A percentile compares a stretch with the other conserved stretches of the same genome.
These are phyloP conservation scores for Fulmarus glacialis DNA, from an alignment of 2,113 vertebrate species.

Conservation along the genomic window DNA sequence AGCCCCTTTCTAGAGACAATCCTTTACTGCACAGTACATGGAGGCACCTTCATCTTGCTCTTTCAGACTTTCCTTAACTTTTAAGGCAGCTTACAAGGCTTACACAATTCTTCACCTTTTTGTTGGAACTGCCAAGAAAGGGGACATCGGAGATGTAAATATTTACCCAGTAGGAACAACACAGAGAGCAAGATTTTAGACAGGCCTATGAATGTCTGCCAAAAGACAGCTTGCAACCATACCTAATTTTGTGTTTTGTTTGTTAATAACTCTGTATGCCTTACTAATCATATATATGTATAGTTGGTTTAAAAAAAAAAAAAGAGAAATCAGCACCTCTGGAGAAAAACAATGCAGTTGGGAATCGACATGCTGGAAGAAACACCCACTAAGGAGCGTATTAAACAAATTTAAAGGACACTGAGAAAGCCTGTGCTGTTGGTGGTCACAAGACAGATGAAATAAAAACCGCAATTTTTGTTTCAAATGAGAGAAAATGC, in stretches of 20 bases:
- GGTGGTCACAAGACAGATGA: background rate
- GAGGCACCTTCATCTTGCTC: background rate
- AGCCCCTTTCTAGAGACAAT: background rate
- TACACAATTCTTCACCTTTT: background rate
- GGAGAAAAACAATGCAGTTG: background rate
- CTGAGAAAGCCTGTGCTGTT: background rate
- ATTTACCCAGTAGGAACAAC: background rate
- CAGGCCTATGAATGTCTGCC: background rate
- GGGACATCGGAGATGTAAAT: background rate
- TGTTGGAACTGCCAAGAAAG: background rate
- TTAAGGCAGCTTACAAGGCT: background rate
- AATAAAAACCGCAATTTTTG: background rate
- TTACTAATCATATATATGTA: background rate
- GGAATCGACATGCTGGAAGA: background rate
- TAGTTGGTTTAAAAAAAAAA: background rate
- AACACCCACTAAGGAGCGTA: background rate
- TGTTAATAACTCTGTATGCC: background rate
- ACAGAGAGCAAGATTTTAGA: background rate
- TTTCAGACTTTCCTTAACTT: background rate
- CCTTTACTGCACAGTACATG: background rate
- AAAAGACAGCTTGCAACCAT: background rate
- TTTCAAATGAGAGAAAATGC: background rate
- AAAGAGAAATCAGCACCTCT: background rate
- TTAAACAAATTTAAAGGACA: background rate
- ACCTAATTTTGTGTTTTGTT: background rate